Evolutionary conservation across 1,140 invertebrate genomes (phyloP), one percentile per base, ranked within the genome.

Genomic region (Archivesica marissinica): DNA sequence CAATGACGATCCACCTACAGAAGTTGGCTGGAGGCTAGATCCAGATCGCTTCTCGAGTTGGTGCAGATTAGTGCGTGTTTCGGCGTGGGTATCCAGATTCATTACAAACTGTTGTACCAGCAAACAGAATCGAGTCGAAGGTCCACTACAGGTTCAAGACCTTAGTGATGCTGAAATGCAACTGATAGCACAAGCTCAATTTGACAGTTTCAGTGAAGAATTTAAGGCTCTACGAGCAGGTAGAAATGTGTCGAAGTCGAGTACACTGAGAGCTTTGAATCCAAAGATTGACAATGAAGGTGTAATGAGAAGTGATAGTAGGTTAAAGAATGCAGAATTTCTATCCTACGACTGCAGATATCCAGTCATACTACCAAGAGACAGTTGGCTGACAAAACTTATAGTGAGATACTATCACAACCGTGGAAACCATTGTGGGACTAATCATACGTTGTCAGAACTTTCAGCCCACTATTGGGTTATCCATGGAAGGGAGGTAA

Each of bases 321-420:
- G 68, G 23, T 56, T 77, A 30, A 56, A 77, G 30, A 56, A 50
- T 56, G 47, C 74, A 23, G 74, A 54, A 56, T 77, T n/a, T 77
- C 28, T 56, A 11, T 41, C 74, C 20, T n/a, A n/a, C n/a, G 33
- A 50, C 30, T 6, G n/a, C 7, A 52, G 74, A 4, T 56, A 54
- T 39, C 74, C 50, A 9, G 25, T 44, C 30, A 47, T 50, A 13
- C 9, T 44, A 3, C 33, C 33, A 9, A 72, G 38, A 23, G 47
- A 72, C 23, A 72, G 30, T 72, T 28, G 30, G 20, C n/a, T 47
- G 23, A 72, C 33, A 41, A 15, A 15, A 9, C 30, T 72, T 17
- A 72, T 72, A 13, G 38, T 72, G 9, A 72, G 47, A 25, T 23
- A 72, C 30, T 47, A 9, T 28, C 68, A 72, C 47, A 41, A 72